Evolutionary conservation across 2,888 invertebrate species (phyloP), one percentile per base, ranked within the genome.

Genomic region (Athalia circularis): DNA sequence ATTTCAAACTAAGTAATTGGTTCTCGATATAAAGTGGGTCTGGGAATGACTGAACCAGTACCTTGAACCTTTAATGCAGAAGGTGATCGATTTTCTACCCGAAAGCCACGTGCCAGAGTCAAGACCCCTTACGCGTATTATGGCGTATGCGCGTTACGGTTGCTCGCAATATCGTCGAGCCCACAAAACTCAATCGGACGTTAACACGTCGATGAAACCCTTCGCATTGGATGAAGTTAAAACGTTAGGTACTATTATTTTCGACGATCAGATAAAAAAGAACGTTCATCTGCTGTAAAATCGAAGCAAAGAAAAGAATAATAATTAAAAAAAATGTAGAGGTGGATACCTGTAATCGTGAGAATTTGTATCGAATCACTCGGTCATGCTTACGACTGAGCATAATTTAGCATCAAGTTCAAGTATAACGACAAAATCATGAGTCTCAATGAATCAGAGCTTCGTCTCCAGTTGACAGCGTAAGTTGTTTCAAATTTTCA

Each of bases 81-180:
- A 47, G 52, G 57, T 72, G 47, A 72, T 72, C 72, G 72, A 72
- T 72, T 72, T 47, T 5, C 9, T 68, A 50, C 8, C n/a, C n/a
- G 52, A 68, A 68, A 68, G 68, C 72, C 72, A 72, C 72, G 72
- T 72, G 72, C 47, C 72, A n/a, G 52, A 59, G 57, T 45, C 8
- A 68, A 47, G 72, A 59, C 29, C 8, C 54, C 54, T 57, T 70
- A 70, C 70, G 54, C 9, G 52, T 29, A 54, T 62, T 72, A 72
- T 59, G 45, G 72, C 72, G 72, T 72, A 72, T 72, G 72, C 72
- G 72, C 72, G 52, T 72, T 72, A 72, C 72, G 59, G 72, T 45
- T 43, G 47, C 13, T 59, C 8, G 9, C 72, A 59, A 57, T 59
- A 72, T 72, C 59, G 57, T 59, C 13, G 13, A 13, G 11, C 13